Evolutionary conservation across 2,113 vertebrate genomes (phyloP), one percentile per base, ranked within the genome.

Genomic region (Cacatua alba): DNA sequence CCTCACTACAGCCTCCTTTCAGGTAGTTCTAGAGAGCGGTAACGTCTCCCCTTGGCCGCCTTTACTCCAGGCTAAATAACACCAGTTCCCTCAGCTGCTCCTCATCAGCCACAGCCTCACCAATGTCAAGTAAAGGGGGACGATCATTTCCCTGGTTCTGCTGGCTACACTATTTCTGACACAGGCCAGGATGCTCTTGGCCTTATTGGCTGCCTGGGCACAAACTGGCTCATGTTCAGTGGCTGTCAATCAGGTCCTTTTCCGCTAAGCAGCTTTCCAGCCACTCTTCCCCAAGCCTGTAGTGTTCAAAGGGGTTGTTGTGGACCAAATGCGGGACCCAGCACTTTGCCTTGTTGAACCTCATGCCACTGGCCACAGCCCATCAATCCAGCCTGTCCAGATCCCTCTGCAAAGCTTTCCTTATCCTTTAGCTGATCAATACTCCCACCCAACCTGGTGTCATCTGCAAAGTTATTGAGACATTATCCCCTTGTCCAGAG

Each of bases 41-140:
- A 35, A n/a, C 6, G 0, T 35, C 57, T 35, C 33, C 33, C 21
- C 57, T 35, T 15, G 13, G 20, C n/a, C 13, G 5, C 20, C 13
- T 59, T 59, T 59, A 35, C 13, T 59, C 57, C 13, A 35, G 57
- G 57, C 57, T 35, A 16, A 59, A 35, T 15, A 15, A 35, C 33
- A 23, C 20, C 33, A 59, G 33, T 16, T 59, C 33, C 21, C 13
- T 59, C 55, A 59, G 13, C 55, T 59, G 57, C 13, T 59, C 57
- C 33, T 59, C 33, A 35, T 59, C 33, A 15, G 13, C 57, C 57
- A 35, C 33, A 59, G 24, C 11, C 29, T 62, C 53, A 62, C 28
- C 79, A n/a, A 46, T 9, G 3, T 28, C 0, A 0, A 69, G 19
- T 21, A 33, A 44, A 51, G 9, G 11, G 29, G 25, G 2, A 37